Conservation (phyloP, 1,140 invertebrate genomes). For the Ceratosolen solmsi region DNA sequence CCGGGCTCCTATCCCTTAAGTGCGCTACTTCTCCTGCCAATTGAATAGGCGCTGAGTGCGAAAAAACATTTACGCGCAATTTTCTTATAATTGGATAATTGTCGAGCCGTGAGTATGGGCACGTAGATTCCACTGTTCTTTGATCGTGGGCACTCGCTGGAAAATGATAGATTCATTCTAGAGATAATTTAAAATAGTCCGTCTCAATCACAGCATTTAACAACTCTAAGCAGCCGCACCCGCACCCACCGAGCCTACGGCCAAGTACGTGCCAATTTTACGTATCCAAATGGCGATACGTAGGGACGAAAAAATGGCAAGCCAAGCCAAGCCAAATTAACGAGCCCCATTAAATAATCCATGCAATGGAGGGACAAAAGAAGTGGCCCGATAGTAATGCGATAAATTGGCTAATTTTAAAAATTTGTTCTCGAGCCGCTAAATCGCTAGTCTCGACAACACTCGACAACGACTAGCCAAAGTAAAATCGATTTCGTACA, state of each 20-base stretch:
- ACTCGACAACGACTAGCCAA: not conserved
- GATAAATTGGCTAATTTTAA: no score
- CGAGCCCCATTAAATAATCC: not conserved
- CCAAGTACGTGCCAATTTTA: not conserved
- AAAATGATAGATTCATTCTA: not conserved
- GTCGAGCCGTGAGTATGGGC: not conserved
- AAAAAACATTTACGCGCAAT: not conserved
- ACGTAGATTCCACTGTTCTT: not conserved
- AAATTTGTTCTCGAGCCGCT: no score
- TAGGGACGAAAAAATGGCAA: not conserved
- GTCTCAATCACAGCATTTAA: not conserved
- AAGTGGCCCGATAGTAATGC: no score
- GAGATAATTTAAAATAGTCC: not conserved
- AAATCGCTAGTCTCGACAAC: no score
- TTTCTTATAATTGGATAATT: not conserved
- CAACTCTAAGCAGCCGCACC: not conserved
- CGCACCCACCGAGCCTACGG: not conserved
- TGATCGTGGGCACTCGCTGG: not conserved
- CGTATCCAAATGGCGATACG: not conserved
- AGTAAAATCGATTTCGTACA: not conserved
- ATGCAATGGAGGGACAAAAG: no score
- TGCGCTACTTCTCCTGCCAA: not conserved
- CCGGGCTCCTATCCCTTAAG: not conserved
- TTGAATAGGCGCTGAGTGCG: not conserved
- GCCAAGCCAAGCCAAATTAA: not conserved